Evolutionary conservation across 2,888 invertebrate species (phyloP).

Genomic region (Microctonus aethiopoides): DNA sequence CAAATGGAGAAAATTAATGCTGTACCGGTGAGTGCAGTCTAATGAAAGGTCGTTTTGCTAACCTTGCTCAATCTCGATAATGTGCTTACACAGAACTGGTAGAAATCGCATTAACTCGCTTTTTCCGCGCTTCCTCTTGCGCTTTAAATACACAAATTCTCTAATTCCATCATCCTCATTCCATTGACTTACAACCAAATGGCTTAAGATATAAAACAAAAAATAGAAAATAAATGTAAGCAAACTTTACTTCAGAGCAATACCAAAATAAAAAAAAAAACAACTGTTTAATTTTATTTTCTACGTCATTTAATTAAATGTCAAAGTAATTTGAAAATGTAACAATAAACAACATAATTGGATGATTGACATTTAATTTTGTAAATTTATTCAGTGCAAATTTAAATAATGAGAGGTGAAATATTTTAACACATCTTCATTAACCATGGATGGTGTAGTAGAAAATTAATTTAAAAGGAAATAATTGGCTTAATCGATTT

Average conservation of each 20-base stretch:
- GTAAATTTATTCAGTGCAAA: not conserved
- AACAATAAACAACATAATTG: too few relatives aligned
- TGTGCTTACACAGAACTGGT: slow-evolving; percentile 11
- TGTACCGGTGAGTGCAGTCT: not conserved
- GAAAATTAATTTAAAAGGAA: not conserved
- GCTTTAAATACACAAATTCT: not conserved
- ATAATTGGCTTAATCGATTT: not conserved
- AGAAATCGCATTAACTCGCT: slow-evolving; percentile 22
- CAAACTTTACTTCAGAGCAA: not conserved
- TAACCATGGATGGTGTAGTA: not conserved
- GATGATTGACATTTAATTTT: not conserved
- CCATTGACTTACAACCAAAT: not conserved
- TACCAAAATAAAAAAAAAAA: not conserved
- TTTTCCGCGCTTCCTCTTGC: not conserved
- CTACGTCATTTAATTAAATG: too few relatives aligned
- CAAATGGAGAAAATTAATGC: slow-evolving; percentile 14
- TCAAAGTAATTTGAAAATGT: too few relatives aligned
- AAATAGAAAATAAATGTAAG: not conserved
- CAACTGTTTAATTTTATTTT: too few relatives aligned
- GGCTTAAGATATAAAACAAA: not conserved
- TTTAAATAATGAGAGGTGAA: not conserved
- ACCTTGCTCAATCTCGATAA: slow-evolving; percentile 31
- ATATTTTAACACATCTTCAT: not conserved
- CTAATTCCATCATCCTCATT: not conserved
- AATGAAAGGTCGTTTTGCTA: slow-evolving; percentile 19